Conservation (phyloP, 2,888 invertebrate species). For the Cheilosia soror region DNA sequence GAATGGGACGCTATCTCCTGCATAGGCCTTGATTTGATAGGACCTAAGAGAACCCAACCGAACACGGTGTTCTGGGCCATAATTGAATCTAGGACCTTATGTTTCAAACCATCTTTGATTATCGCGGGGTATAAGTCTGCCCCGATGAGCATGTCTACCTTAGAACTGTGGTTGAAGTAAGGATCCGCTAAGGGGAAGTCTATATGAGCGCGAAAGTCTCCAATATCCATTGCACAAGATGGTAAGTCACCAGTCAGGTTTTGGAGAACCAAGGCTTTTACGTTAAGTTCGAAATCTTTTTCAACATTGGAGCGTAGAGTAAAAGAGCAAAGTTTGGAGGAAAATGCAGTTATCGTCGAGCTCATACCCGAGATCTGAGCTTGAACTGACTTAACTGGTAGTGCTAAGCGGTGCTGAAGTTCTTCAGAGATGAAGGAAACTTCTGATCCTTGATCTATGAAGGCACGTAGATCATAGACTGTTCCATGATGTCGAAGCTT, state of each 20-base stretch:
- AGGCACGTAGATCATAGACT: conserved; percentile 1
- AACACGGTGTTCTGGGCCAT: conserved; percentile 9
- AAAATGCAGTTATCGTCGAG: not conserved
- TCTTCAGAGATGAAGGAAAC: conserved; percentile 16
- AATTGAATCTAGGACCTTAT: not conserved
- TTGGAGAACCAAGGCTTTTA: conserved; percentile 7
- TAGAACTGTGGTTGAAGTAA: not conserved
- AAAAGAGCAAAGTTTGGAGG: not conserved
- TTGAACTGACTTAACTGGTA: conserved; percentile 1
- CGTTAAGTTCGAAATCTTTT: not conserved
- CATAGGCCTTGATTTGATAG: not conserved
- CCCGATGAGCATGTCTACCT: not conserved
- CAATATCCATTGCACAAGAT: not conserved
- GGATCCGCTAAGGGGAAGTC: not conserved
- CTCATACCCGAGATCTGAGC: conserved; percentile 18
- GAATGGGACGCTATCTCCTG: not conserved
- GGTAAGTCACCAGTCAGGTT: not conserved
- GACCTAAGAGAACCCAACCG: not conserved
- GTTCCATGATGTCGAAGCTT: not conserved
- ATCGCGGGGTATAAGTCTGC: conserved; percentile 1
- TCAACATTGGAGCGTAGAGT: not conserved
- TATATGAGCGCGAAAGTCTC: not conserved
- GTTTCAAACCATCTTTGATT: not conserved
- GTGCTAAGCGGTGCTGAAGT: not conserved
- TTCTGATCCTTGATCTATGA: conserved; percentile 37